Evolutionary conservation across 2,888 invertebrate species (phyloP), one percentile per base, ranked within the genome.

Genomic region (Clanis bilineata): DNA sequence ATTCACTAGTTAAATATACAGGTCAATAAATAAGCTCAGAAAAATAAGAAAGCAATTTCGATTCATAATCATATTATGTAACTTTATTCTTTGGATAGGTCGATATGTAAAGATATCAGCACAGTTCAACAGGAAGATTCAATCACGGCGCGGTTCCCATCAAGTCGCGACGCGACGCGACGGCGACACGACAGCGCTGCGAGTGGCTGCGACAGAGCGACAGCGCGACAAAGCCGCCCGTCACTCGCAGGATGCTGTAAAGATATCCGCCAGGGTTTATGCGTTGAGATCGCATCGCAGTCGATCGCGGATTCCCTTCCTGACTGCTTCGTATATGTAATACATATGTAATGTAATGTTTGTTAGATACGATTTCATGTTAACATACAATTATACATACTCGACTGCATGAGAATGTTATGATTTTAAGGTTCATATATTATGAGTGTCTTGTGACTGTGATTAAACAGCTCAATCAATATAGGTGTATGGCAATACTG

Each of bases 241-340:
- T 51, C 51, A 51, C 51, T 18, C 28, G 51, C 51, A 51, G 51
- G 51, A 51, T 51, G 51, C 51, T 32, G 51, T 51, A 51, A 51
- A 51, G 51, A 51, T 51, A 51, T 51, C 51, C 18, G 4, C 12
- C 32, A 21, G 32, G 18, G 18, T 51, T 47, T 51, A 51, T 51
- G 51, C 32, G 28, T 6, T 3, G 28, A 32, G 51, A 51, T 51
- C 32, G 51, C 32, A 51, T 51, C 51, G 25, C 45, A 7, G 45
- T 32, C 18, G 51, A 51, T 51, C 32, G 32, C 12, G 21, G 44
- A 28, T 51, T 51, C 32, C 51, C 51, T 28, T 51, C 15, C 7
- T 28, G 47, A 15, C 9, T 15, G 1, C 47, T 25, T 5, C 1
- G 21, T 32, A 51, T 32, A 15, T 28, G 51, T n/a, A n/a, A n/a